phyloP scores from a whole-genome alignment of 2,888 invertebrate genomes.

The Philereme vetulata region DNA sequence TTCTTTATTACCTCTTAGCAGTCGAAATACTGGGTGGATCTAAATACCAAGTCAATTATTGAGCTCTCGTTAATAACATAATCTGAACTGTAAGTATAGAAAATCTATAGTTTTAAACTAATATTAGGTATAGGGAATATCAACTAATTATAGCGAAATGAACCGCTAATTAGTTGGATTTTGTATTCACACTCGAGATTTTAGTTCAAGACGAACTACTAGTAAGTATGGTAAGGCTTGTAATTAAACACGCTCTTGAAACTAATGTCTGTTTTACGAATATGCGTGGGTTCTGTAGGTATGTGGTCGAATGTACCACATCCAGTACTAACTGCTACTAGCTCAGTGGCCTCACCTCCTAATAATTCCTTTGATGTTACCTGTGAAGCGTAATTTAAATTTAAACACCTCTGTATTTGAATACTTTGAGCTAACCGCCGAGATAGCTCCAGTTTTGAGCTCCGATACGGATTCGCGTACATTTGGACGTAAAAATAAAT shows the following conservation, averaged over 20 bases:
- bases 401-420: constrained; percentile 52
- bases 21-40: too few species aligned
- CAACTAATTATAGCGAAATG: too few species aligned
- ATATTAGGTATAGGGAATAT: too few species aligned
- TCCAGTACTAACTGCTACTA: constrained; percentile 7
- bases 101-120: too few species aligned
- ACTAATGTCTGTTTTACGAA: neutral
- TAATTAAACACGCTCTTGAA: neutral
- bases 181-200: too few species aligned
- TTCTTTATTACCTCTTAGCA: too few species aligned
- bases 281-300: neutral
- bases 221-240: too few species aligned
- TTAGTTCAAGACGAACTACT: too few species aligned
- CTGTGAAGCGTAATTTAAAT: constrained; percentile 55
- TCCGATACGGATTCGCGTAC: constrained; percentile 28
- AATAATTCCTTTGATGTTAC: constrained; percentile 52
- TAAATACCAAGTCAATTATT: too few species aligned
- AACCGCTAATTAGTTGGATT: too few species aligned
- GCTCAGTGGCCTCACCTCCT: constrained; percentile 13
- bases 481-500: constrained; percentile 16
- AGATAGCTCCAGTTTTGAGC: constrained; percentile 48
- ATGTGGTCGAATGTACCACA: neutral
- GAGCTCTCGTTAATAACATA: too few species aligned
- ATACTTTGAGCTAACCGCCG: constrained; percentile 38
- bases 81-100: too few species aligned